Percentiles rank a stretch among this genome's conserved stretches.
These are phyloP conservation scores for Aepyceros melampus DNA, from an alignment of 2,113 vertebrate species.

Conservation along the genomic window DNA sequence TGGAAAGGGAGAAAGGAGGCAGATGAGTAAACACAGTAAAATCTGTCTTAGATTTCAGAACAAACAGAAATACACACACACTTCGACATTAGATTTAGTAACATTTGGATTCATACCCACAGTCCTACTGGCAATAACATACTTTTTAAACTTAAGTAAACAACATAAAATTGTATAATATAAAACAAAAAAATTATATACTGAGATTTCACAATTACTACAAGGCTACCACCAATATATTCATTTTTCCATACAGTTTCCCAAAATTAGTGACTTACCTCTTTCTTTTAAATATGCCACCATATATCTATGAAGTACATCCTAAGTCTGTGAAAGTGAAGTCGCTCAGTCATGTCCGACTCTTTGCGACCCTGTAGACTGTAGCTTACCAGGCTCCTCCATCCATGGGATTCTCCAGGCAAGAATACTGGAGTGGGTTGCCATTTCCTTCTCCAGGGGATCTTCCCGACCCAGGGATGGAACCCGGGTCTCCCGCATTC, in stretches of 20 bases:
- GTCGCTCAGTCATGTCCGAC: too few species aligned
- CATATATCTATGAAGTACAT: not conserved
- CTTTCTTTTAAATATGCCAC: not conserved
- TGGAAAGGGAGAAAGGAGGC: not conserved
- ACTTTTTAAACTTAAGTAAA: conserved; percentile 39
- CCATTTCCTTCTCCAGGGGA: too few species aligned
- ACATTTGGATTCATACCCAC: not conserved
- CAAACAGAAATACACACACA: not conserved
- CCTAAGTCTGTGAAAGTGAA: too few species aligned
- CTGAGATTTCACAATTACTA: not conserved
- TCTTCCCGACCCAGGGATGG: too few species aligned
- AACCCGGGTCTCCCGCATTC: too few species aligned
- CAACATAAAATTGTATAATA: conserved; percentile 5
- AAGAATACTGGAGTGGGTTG: too few species aligned
- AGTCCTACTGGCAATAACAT: not conserved
- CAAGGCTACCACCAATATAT: not conserved
- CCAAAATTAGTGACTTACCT: not conserved
- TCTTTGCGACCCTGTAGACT: too few species aligned
- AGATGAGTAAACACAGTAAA: conserved; percentile 20
- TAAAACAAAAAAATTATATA: conserved; percentile 25
- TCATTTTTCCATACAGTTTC: conserved; percentile 14
- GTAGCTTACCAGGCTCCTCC: too few species aligned
- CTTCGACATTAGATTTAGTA: not conserved
- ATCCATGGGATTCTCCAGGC: too few species aligned
- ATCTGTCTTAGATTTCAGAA: not conserved